Evolutionary conservation across 2,113 vertebrate species (phyloP), one percentile per base, ranked within the genome.

Genomic region (Brachyhypopomus gauderio): DNA sequence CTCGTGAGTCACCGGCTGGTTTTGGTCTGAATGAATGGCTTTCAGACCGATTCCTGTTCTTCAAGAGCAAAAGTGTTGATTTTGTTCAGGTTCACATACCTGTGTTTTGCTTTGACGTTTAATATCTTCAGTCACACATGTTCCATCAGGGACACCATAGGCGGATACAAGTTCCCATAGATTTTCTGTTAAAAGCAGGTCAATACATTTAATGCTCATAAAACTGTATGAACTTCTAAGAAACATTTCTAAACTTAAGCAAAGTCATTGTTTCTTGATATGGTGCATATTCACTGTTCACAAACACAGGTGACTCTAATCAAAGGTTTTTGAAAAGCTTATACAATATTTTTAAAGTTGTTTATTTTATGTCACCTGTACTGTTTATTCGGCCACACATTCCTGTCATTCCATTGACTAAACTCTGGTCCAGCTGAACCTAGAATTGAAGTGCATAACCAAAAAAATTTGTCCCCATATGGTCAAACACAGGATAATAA

Each of bases 341-440:
- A 11, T 45, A 8, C 9, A 8, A 1, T 5, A 8, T 45, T 45
- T 45, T 45, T 45, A 8, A 45, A 45, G 45, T 52, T 14, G 9
- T 52, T 52, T 52, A 11, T 52, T 52, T 52, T 14, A 52, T 52
- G 45, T 70, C 38, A 91, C 90, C 86, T 77, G 38, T 0, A 14
- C 45, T 0, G 0, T 41, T 86, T 4, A 27, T 0, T 45, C 72
- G 80, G 17, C 91, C 92, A 89, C 93, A 94, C 6, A 93, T 84
- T 86, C 92, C 93, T 0, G 36, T 84, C 86, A 90, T 87, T 36
- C 82, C 88, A 2, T 77, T 5, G 30, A 79, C 81, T 30, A 88
- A 84, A 38, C 81, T 34, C 30, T 73, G 64, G 25, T 87, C 86
- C 67, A 93, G 55, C 19, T 90, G 86, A 75, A 94, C 86, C 93